Evolutionary conservation across 2,797 vertebrate species (phyloP).

Genomic region (Eulemur mongoz): DNA sequence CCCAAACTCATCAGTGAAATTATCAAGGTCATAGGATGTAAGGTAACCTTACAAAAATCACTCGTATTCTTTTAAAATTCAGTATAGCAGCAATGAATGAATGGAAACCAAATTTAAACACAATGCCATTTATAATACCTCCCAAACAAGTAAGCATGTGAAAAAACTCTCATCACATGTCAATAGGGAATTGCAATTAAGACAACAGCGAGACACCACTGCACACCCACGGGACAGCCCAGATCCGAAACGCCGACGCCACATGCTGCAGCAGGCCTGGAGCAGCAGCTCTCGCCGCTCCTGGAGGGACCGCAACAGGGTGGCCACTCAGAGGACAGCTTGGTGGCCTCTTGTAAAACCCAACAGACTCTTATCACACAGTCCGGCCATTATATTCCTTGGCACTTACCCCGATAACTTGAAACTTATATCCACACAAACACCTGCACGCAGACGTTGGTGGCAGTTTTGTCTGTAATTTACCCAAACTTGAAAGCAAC

Average conservation of each 20-base stretch:
- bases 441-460: neutral
- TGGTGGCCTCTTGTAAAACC: neutral
- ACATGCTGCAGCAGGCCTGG: too few species aligned
- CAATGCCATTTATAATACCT: neutral
- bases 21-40: neutral
- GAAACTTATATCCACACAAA: neutral
- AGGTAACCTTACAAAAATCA: neutral
- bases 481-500: neutral
- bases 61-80: neutral
- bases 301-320: neutral
- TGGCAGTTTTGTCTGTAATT: neutral
- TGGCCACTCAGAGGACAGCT: neutral
- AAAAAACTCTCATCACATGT: neutral
- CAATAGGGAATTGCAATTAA: neutral
- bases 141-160: neutral
- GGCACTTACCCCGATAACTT: neutral
- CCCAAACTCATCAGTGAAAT: neutral
- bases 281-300: neutral
- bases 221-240: neutral
- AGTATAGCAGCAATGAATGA: neutral
- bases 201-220: neutral
- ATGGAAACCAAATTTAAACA: neutral
- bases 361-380: neutral
- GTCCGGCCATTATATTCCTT: neutral
- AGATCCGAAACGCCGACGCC: accelerated